These are phyloP conservation scores for Athetis lepigone DNA, from an alignment of 2,888 invertebrate genomes.

Conservation along the genomic window DNA sequence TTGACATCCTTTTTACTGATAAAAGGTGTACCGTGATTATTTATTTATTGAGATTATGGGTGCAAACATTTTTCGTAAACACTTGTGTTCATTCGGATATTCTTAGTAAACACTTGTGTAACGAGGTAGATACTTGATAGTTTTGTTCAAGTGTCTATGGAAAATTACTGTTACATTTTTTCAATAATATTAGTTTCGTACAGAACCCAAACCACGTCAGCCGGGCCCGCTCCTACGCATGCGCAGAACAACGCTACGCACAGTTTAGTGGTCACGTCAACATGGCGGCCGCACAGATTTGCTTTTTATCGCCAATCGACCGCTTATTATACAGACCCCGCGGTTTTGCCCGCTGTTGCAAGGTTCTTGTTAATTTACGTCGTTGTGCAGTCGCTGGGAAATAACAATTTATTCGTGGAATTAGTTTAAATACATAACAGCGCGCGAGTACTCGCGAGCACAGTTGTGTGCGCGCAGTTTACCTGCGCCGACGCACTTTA, in stretches of 20 bases:
- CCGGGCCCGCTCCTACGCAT: not conserved
- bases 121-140: no score
- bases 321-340: constrained; percentile 7
- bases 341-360: constrained; percentile 13
- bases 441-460: constrained; percentile 7
- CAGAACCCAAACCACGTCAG: not conserved
- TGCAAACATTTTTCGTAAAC: no score
- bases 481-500: no score
- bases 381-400: constrained; percentile 13
- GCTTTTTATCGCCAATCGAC: constrained; percentile 32
- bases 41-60: no score
- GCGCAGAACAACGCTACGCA: not conserved
- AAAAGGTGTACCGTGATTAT: no score
- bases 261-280: constrained; percentile 29
- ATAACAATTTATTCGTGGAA: constrained; percentile 22
- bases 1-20: not conserved
- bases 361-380: constrained; percentile 29
- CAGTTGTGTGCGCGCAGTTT: no score
- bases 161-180: not conserved
- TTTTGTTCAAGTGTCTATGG: no score
- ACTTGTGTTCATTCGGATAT: no score
- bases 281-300: constrained; percentile 32
- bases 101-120: no score
- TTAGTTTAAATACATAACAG: constrained; percentile 37
- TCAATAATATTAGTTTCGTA: not conserved